A percentile compares a stretch with the other conserved stretches of the same genome.
phyloP scores from a whole-genome alignment of 92 coral and sea anemone species.

The Muricea muricata region DNA sequence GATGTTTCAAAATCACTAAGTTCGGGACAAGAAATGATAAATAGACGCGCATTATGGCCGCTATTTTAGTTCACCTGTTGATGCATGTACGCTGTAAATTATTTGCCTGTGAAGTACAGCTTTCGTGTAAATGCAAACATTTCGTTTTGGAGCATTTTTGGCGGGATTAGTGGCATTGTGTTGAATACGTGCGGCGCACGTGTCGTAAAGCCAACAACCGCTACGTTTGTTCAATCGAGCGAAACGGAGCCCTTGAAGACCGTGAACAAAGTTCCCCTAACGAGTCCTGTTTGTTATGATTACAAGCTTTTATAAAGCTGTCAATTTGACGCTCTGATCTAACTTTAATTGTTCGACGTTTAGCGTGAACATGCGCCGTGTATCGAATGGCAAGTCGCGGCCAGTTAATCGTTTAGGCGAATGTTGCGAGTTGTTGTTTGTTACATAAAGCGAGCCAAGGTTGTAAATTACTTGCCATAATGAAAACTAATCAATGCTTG shows the following conservation, averaged over 20 bases:
- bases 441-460: background rate
- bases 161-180: conserved; percentile 28
- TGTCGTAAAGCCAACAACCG: background rate
- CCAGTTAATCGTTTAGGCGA: too few species aligned
- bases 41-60: background rate
- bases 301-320: conserved; percentile 1
- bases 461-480: conserved; percentile 15
- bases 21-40: background rate
- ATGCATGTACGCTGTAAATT: background rate
- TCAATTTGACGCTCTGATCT: conserved; percentile 7
- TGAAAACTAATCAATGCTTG: conserved; percentile 8
- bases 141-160: conserved; percentile 1
- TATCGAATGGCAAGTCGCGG: background rate
- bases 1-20: background rate
- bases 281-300: background rate
- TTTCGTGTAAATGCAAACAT: conserved; percentile 7
- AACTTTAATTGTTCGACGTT: background rate
- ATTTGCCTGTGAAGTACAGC: background rate
- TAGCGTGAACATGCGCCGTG: background rate
- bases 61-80: background rate
- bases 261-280: background rate
- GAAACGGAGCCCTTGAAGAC: background rate
- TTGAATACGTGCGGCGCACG: background rate
- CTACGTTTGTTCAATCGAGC: conserved; percentile 5
- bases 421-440: background rate